Evolutionary conservation across 2,113 vertebrate genomes (phyloP).

Genomic region (Himantopus leucocephalus): DNA sequence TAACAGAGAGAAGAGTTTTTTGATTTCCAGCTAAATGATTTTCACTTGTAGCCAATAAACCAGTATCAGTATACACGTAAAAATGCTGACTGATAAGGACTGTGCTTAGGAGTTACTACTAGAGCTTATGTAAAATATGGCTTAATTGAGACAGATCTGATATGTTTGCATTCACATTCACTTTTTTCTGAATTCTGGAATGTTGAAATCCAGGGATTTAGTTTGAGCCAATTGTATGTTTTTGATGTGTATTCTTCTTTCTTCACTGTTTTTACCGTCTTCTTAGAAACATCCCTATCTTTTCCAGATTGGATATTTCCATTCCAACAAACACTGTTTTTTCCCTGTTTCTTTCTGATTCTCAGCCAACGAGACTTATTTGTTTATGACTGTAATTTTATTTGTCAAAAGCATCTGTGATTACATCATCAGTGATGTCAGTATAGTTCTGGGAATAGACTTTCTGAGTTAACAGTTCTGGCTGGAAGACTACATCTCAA

Average conservation of each 20-base stretch:
- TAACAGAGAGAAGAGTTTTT: neutral
- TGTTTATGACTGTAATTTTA: constrained; percentile 47
- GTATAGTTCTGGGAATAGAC: neutral
- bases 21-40: neutral
- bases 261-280: neutral
- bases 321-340: constrained; percentile 2
- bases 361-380: neutral
- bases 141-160: neutral
- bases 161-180: neutral
- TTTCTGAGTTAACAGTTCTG: constrained; percentile 5
- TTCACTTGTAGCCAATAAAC: neutral
- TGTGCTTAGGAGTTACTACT: neutral
- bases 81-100: neutral
- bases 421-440: constrained; percentile 45
- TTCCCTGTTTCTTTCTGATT: neutral
- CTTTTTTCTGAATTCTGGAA: neutral
- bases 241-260: neutral
- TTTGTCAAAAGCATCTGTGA: constrained; percentile 31
- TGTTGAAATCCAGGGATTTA: neutral
- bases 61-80: neutral
- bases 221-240: neutral
- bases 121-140: neutral
- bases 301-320: constrained; percentile 14
- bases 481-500: neutral
- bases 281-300: neutral